Percentiles rank a stretch among this genome's conserved stretches.
These are phyloP conservation scores for Podarcis muralis DNA, from an alignment of 2,113 vertebrate species.

Conservation along the genomic window DNA sequence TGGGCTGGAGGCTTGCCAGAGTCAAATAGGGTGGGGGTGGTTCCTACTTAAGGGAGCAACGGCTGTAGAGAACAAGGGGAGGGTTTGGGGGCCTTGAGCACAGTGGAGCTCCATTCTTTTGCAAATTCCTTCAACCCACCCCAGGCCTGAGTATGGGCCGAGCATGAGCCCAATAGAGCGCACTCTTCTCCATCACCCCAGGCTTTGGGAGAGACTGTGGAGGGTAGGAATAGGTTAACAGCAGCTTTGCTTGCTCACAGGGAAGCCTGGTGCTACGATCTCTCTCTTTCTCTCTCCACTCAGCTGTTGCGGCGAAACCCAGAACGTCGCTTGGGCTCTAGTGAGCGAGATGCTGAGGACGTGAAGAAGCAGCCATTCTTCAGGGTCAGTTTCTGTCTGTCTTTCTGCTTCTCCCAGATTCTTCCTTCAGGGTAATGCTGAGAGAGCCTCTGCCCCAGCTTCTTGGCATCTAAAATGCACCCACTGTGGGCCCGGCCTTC, in stretches of 20 bases:
- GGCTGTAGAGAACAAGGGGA: not conserved
- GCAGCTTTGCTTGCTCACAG: not conserved
- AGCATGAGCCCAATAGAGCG: not conserved
- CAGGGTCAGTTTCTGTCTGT: constrained; percentile 80
- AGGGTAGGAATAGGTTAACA: not conserved
- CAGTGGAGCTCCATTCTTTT: not conserved
- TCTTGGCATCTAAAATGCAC: not conserved
- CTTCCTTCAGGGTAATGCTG: not conserved
- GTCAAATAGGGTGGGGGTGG: not conserved
- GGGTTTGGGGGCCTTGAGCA: not conserved
- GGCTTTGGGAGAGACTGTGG: not conserved
- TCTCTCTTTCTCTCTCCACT: not conserved
- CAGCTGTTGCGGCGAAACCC: constrained; percentile 95
- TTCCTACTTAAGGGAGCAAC: not conserved
- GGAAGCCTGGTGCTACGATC: not conserved
- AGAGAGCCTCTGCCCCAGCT: not conserved
- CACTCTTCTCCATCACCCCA: too few relatives aligned
- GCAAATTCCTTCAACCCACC: not conserved
- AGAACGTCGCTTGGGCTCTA: constrained; percentile 92
- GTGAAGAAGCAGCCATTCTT: constrained; percentile 98
- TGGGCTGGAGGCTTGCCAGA: not conserved
- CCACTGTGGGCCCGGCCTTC: not conserved
- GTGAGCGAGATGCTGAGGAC: constrained; percentile 95
- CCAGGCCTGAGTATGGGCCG: not conserved
- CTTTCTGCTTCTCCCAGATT: not conserved